Base-by-base conservation (phyloP, 2,888 invertebrate species). In the Beris morrisii region DNA sequence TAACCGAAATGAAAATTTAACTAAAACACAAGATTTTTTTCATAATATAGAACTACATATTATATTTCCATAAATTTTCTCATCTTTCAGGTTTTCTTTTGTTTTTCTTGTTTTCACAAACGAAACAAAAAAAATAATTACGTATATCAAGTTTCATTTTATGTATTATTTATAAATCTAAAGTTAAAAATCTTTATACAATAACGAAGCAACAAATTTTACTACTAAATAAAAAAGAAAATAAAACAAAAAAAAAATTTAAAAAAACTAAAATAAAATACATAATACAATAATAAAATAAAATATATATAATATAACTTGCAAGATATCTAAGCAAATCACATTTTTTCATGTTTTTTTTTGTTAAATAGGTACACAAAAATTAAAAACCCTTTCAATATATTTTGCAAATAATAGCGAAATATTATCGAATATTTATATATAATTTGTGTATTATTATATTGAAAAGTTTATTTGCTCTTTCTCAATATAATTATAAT, bases 41-140 rank as follows among this genome's bases (percentile, higher is more conserved):
- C 52, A 61, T 61, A 61, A 61, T 61, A 61, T 61, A 61, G 61
- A 61, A 50, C 61, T 61, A 61, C 61, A 61, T 50, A 50, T 50
- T 61, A 52, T 61, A 61, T 61, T 61, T 61, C 61, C 61, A 61
- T 61, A 61, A 50, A 38, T 30, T 28, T 46, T 61, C 45, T 72
- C 73, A 74, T 74, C 73, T 71, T 73, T 77, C 75, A 74, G 74
- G 71, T 74, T 78, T 77, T 76, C 77, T 77, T 78, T 79, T 78
- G 78, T 79, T 79, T 78, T 78, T 78, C 79, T 79, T 79, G 77
- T 74, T 78, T 76, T 78, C 79, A 79, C 78, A 75, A 75, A 22
- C 22, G 22, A 73, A 73, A 70, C 71, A 70, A 74, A 75, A 75
- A 74, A 74, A 73, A 77, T 76, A 77, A 75, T 71, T 78, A 77